Evolutionary conservation across 2,797 vertebrate genomes (phyloP).

Genomic region (Pterois miles): DNA sequence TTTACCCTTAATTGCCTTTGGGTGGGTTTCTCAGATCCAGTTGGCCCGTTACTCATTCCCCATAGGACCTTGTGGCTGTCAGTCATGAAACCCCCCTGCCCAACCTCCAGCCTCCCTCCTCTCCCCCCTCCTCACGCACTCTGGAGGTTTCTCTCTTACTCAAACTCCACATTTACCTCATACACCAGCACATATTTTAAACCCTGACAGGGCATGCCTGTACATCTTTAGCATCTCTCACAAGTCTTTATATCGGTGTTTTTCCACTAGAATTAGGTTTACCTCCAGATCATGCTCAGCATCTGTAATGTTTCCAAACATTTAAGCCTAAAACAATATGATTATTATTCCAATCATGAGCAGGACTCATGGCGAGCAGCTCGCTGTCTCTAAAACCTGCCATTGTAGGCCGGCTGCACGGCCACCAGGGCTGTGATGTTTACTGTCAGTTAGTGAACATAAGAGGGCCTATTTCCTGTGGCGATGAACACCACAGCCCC

Average conservation of each 20-base stretch:
- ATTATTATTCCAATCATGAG: slow-evolving; percentile 59
- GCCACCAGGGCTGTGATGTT: slow-evolving; percentile 59
- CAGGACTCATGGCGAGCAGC: slow-evolving; percentile 30
- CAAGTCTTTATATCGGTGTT: neutral
- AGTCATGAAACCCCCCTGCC: slow-evolving; percentile 71
- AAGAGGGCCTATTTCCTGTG: slow-evolving; percentile 71
- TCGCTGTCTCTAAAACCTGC: slow-evolving; percentile 11
- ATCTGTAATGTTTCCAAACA: neutral
- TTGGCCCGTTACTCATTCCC: slow-evolving; percentile 69
- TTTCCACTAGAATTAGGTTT: neutral
- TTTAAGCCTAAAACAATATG: slow-evolving; percentile 3
- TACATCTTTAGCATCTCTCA: neutral
- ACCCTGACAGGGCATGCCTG: neutral
- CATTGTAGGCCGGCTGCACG: slow-evolving; percentile 26
- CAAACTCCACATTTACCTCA: slow-evolving; percentile 30
- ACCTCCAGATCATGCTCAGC: neutral
- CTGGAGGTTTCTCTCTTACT: slow-evolving; percentile 47
- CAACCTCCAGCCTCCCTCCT: slow-evolving; percentile 36
- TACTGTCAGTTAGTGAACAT: slow-evolving; percentile 61
- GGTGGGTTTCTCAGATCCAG: slow-evolving; percentile 78
- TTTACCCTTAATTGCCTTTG: slow-evolving; percentile 90
- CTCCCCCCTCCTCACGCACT: slow-evolving; percentile 34
- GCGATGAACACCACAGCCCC: slow-evolving; percentile 57
- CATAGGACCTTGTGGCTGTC: slow-evolving; percentile 76
- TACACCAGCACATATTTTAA: neutral